A percentile compares a stretch with the other conserved stretches of the same genome.
These are phyloP conservation scores for Netelia melanura DNA, from an alignment of 2,888 invertebrate species.

Conservation along the genomic window DNA sequence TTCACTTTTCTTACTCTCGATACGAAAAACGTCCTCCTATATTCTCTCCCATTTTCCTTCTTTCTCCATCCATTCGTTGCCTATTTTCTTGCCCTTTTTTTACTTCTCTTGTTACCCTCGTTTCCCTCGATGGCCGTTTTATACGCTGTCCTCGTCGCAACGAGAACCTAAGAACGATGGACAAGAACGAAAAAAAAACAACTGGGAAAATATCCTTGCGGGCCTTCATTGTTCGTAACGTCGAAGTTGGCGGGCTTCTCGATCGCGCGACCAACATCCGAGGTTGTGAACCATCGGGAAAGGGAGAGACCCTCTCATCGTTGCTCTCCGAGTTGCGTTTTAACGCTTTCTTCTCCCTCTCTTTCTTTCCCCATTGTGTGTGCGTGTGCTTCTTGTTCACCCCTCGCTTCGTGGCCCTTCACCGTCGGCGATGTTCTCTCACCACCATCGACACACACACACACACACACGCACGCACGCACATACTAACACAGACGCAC, in stretches of 20 bases:
- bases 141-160: constrained; percentile 27
- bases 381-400: constrained; percentile 20
- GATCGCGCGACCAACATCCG: constrained; percentile 64
- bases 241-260: constrained; percentile 72
- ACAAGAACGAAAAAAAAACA: constrained; percentile 7
- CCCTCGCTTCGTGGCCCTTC: constrained; percentile 22
- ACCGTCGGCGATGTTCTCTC: neutral
- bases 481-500: too few relatives aligned
- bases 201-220: constrained; percentile 36
- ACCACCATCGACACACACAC: neutral
- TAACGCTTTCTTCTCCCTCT: constrained; percentile 47
- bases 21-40: neutral
- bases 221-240: constrained; percentile 72
- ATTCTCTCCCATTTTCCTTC: constrained; percentile 28
- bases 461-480: neutral
- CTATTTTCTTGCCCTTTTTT: constrained; percentile 1
- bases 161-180: constrained; percentile 38
- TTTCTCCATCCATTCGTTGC: constrained; percentile 33
- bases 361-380: constrained; percentile 18
- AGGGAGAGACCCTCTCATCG: constrained; percentile 26
- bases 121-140: constrained; percentile 18
- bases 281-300: constrained; percentile 9
- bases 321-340: constrained; percentile 42
- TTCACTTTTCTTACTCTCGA: constrained; percentile 25
- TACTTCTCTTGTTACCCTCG: neutral